Evolutionary conservation across 37 sponge, comb jelly and placozoan genomes (phyloP).

Genomic region (Cladorhizidae sp.): DNA sequence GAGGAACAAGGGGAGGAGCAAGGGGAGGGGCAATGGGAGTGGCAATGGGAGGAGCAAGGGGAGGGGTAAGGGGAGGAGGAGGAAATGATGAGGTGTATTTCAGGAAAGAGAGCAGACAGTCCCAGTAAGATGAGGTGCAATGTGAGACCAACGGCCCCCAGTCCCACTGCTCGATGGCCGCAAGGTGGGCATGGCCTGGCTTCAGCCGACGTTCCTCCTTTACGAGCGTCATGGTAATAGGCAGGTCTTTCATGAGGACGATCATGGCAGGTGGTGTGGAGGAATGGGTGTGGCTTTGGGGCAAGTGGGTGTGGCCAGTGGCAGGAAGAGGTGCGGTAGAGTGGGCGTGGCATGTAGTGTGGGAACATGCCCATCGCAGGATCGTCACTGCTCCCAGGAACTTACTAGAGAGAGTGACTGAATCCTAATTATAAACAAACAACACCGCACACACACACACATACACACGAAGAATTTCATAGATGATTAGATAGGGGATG

Average conservation of each 20-base stretch:
- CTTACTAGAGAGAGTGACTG: neutral
- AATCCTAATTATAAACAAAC: neutral
- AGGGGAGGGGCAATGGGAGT: too few species aligned
- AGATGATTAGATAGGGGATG: neutral
- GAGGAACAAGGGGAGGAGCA: neutral
- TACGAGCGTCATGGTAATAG: neutral
- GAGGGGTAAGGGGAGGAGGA: too few species aligned
- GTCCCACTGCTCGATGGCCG: conserved; percentile 11
- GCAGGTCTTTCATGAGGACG: neutral
- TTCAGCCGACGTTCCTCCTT: neutral
- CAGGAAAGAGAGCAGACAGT: conserved; percentile 33
- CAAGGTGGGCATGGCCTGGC: neutral
- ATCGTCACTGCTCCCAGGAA: conserved; percentile 44
- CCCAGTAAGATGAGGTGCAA: conserved; percentile 52
- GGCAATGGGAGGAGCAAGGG: neutral
- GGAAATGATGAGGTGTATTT: too few species aligned
- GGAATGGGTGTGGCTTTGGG: neutral
- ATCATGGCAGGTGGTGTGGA: neutral
- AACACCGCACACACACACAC: neutral
- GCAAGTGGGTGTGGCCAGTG: neutral
- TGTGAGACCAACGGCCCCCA: conserved; percentile 50
- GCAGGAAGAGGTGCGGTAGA: neutral
- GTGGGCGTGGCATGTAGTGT: neutral
- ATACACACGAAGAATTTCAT: neutral
- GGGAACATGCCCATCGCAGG: conserved; percentile 32